These are phyloP conservation scores for Toxotes lorentzi DNA, from an alignment of 2,797 vertebrate genomes.

Conservation along the genomic window DNA sequence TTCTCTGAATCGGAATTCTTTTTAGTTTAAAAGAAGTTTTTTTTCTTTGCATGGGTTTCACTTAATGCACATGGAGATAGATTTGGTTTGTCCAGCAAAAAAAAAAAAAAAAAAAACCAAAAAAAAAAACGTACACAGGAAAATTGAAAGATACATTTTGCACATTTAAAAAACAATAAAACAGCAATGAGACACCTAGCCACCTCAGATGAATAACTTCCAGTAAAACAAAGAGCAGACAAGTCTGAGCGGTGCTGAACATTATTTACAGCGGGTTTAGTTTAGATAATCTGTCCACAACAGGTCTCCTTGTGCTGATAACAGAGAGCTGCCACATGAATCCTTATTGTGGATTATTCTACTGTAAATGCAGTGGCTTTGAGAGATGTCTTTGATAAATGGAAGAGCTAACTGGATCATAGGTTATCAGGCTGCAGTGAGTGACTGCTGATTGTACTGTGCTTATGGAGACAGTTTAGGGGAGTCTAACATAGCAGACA, in stretches of 20 bases:
- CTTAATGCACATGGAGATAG: background rate
- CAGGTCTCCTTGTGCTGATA: slow-evolving; percentile 43
- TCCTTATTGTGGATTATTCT: slow-evolving; percentile 16
- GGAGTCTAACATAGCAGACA: slow-evolving; percentile 22
- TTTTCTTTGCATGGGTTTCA: background rate
- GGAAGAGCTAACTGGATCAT: background rate
- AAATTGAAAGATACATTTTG: background rate
- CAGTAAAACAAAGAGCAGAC: slow-evolving; percentile 1
- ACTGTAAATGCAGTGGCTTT: slow-evolving; percentile 7
- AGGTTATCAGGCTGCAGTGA: slow-evolving; percentile 33
- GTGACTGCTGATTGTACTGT: slow-evolving; percentile 24
- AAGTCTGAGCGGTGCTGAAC: slow-evolving; percentile 8
- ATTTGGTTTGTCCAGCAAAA: background rate
- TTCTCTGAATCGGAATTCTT: no score
- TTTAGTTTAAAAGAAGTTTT: background rate
- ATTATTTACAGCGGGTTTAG: slow-evolving; percentile 37
- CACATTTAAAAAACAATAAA: background rate
- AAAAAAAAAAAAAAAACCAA: no score
- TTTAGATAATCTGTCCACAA: slow-evolving; percentile 16
- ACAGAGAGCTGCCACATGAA: slow-evolving; percentile 15
- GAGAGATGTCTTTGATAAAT: slow-evolving; percentile 44
- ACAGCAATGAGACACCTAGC: background rate
- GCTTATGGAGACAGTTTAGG: background rate
- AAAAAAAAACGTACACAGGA: background rate
- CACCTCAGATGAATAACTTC: background rate